phyloP scores from a whole-genome alignment of 1,140 invertebrate genomes.

The Steinernema khuongi region DNA sequence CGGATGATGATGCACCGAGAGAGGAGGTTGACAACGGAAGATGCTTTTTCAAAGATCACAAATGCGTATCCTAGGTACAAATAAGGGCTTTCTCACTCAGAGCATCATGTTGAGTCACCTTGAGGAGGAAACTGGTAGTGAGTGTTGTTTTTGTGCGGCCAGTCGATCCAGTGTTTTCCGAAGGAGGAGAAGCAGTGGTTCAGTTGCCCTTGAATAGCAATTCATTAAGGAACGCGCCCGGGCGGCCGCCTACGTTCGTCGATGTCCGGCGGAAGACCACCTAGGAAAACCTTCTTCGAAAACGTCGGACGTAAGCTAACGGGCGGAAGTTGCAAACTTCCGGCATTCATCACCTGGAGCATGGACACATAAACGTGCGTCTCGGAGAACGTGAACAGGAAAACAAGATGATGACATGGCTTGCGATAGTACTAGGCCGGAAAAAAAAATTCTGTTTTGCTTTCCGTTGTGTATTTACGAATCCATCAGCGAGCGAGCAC shows the following conservation, averaged over 20 bases:
- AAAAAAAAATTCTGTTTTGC: neutral
- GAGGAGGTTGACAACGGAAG: neutral
- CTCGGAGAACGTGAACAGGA: neutral
- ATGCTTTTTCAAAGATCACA: neutral
- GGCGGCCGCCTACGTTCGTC: conserved; percentile 71
- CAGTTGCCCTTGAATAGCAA: neutral
- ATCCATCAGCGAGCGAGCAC: conserved; percentile 1
- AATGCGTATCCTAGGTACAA: neutral
- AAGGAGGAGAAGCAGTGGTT: conserved; percentile 64
- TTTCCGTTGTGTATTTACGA: conserved; percentile 9
- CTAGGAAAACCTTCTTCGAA: conserved; percentile 95
- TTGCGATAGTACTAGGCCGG: neutral
- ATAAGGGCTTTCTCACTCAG: neutral
- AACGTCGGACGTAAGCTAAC: conserved; percentile 63
- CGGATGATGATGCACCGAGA: neutral
- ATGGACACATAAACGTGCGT: neutral
- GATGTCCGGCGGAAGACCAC: conserved; percentile 92
- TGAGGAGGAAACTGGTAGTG: conserved; percentile 5
- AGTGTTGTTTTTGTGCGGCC: conserved; percentile 70
- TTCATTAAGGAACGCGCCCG: neutral
- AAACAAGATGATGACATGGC: neutral
- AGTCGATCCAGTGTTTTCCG: conserved; percentile 90
- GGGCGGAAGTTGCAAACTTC: neutral
- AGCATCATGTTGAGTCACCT: neutral
- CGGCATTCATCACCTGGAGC: neutral